These are phyloP conservation scores for Drosophila meridiana DNA, from an alignment of 2,888 invertebrate genomes.

Conservation along the genomic window DNA sequence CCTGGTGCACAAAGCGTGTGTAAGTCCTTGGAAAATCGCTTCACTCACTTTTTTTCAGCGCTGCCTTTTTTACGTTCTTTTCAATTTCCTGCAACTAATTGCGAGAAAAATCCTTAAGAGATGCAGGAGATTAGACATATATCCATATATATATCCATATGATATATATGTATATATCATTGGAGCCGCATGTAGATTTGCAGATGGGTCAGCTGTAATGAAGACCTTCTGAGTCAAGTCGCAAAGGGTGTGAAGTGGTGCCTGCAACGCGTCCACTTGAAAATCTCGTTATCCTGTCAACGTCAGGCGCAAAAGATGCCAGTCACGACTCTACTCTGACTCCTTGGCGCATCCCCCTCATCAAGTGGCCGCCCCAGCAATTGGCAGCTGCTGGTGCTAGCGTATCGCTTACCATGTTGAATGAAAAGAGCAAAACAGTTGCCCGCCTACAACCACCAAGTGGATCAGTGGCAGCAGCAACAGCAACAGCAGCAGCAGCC, in stretches of 20 bases:
- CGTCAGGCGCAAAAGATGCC: conserved; percentile 62
- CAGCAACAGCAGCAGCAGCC: conserved; percentile 40
- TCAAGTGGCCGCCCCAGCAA: conserved; percentile 59
- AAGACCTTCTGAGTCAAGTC: conserved; percentile 2
- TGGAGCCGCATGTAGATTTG: conserved; percentile 6
- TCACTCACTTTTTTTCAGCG: conserved; percentile 34
- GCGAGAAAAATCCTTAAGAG: conserved; percentile 75
- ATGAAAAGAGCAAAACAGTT: conserved; percentile 61
- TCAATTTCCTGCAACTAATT: conserved; percentile 73
- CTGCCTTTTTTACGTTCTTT: conserved; percentile 51
- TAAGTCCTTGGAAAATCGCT: conserved; percentile 76
- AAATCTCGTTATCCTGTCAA: conserved; percentile 84
- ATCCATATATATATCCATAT: background rate
- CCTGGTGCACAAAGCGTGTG: conserved; percentile 55
- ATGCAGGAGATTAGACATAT: conserved; percentile 35
- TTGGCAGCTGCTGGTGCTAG: conserved; percentile 70
- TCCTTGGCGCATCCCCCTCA: conserved; percentile 13
- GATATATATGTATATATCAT: background rate
- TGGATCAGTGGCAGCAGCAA: conserved; percentile 37
- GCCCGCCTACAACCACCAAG: conserved; percentile 56
- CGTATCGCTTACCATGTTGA: conserved; percentile 65
- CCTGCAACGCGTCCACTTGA: conserved; percentile 74
- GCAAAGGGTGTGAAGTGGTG: conserved; percentile 65
- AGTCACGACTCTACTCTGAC: conserved; percentile 45
- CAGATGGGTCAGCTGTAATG: conserved; percentile 19